These are phyloP conservation scores for Eilema griseolum DNA, from an alignment of 2,888 invertebrate genomes.

Conservation along the genomic window DNA sequence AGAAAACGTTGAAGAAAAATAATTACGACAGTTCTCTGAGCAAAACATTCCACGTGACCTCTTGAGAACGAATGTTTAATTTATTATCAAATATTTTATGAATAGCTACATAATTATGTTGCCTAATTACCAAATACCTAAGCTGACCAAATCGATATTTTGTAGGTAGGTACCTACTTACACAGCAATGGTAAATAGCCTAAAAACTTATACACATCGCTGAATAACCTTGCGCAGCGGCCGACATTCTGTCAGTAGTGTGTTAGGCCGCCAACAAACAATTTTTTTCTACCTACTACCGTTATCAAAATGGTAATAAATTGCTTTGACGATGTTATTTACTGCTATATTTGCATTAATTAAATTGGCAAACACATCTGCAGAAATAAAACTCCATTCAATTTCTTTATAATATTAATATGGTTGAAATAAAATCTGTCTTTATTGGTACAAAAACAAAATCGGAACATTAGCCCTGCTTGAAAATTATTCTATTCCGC, in stretches of 20 bases:
- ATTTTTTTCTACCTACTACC: slow-evolving; percentile 57
- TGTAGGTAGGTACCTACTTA: slow-evolving; percentile 21
- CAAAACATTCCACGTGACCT: not conserved
- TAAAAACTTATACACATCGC: slow-evolving; percentile 32
- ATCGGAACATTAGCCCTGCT: not conserved
- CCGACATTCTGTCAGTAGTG: slow-evolving; percentile 51
- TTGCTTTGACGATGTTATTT: slow-evolving; percentile 56
- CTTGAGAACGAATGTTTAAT: not conserved
- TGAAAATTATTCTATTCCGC: not conserved
- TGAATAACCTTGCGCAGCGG: slow-evolving; percentile 44
- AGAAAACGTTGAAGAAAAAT: not conserved
- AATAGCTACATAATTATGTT: not conserved
- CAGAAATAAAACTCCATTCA: slow-evolving; percentile 16
- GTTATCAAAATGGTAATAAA: slow-evolving; percentile 59
- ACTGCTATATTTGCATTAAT: slow-evolving; percentile 60
- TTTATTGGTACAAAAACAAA: not conserved
- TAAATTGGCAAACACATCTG: slow-evolving; percentile 40
- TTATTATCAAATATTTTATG: not conserved
- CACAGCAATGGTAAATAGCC: slow-evolving; percentile 32
- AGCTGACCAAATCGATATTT: slow-evolving; percentile 10
- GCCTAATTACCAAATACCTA: slow-evolving; percentile 8
- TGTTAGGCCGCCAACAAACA: slow-evolving; percentile 50
- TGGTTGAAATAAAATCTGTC: not conserved
- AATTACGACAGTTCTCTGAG: not conserved
- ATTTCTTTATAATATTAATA: not conserved